A percentile compares a stretch with the other conserved stretches of the same genome.
Evolutionary conservation across 2,113 vertebrate genomes (phyloP).

Genomic region (Cephalophus harveyi): DNA sequence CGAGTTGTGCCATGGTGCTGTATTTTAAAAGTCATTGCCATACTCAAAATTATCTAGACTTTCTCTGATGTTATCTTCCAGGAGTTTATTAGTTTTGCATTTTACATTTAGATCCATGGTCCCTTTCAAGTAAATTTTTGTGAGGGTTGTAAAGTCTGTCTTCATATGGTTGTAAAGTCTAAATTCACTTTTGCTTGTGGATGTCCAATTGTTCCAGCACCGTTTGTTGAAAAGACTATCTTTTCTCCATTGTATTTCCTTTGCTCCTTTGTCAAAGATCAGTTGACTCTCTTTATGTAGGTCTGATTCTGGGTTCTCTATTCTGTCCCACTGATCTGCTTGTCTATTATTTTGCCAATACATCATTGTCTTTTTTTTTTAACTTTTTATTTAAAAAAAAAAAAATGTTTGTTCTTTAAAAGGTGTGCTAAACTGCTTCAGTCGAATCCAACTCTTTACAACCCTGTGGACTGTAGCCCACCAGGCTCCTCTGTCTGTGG

Average conservation of each 20-base stretch:
- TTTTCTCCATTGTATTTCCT: neutral
- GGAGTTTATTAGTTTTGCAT: neutral
- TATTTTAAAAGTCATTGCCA: neutral
- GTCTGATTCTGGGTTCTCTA: neutral
- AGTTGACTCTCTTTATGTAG: neutral
- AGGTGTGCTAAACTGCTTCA: neutral
- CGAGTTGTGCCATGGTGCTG: neutral
- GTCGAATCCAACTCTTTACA: neutral
- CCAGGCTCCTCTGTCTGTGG: too few relatives aligned
- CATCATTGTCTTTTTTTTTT: neutral
- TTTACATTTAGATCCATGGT: neutral
- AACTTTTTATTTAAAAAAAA: neutral
- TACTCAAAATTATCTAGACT: neutral
- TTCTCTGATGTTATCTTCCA: neutral
- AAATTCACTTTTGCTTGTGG: neutral
- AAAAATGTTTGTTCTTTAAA: neutral
- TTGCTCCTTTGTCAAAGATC: neutral
- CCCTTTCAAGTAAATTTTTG: neutral
- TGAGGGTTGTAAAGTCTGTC: neutral
- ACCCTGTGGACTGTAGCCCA: neutral
- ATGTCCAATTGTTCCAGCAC: neutral
- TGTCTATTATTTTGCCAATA: neutral
- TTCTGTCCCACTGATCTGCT: neutral
- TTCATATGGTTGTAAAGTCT: neutral
- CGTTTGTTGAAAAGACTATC: neutral